These are phyloP conservation scores for Eurosta solidaginis DNA, from an alignment of 1,140 invertebrate species.

Conservation along the genomic window DNA sequence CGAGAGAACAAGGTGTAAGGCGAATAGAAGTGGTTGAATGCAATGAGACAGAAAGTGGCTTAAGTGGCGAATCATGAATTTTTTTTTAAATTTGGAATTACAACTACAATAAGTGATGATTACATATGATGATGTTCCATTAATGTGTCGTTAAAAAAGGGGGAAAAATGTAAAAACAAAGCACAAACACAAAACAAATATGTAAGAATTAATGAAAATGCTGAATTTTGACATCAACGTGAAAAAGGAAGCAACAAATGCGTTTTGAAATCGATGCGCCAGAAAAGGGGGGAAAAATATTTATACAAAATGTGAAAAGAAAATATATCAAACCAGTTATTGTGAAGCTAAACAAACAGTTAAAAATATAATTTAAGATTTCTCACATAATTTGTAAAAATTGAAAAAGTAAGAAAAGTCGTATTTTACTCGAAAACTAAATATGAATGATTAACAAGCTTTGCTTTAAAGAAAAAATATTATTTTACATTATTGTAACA, in stretches of 20 bases:
- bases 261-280: not conserved
- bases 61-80: conserved; percentile 1
- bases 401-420: not conserved
- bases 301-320: not conserved
- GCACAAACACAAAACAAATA: not conserved
- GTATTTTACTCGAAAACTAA: conserved; percentile 23
- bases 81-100: not conserved
- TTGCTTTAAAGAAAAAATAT: conserved; percentile 25
- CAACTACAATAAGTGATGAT: conserved; percentile 11
- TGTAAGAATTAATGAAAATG: not conserved
- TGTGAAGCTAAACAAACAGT: conserved; percentile 19
- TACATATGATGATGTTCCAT: conserved; percentile 27
- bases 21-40: conserved; percentile 18
- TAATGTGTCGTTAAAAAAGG: not conserved
- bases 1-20: not conserved
- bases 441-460: conserved; percentile 29
- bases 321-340: not conserved
- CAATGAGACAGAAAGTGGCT: conserved; percentile 8
- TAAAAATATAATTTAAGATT: conserved; percentile 9
- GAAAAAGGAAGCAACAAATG: conserved; percentile 7
- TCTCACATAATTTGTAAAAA: not conserved
- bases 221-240: not conserved
- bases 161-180: not conserved
- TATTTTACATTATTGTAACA: conserved; percentile 39
- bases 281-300: not conserved